These are phyloP conservation scores for Acestrorhynchus altus DNA, from an alignment of 2,797 vertebrate genomes.

Conservation along the genomic window DNA sequence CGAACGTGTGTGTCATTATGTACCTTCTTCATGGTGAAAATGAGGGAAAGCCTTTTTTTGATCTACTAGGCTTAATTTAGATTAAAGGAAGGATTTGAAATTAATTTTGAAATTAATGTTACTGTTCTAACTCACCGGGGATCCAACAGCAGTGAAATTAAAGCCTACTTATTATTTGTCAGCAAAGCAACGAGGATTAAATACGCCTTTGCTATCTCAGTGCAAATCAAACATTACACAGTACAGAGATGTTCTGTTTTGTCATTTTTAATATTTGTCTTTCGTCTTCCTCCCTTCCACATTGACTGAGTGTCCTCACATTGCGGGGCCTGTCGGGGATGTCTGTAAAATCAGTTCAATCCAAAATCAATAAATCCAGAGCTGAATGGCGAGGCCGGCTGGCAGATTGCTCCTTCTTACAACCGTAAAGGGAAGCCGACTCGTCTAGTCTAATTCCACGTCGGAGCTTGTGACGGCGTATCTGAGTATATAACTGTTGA, in stretches of 20 bases:
- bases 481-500: conserved; percentile 1
- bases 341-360: conserved; percentile 31
- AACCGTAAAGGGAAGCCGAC: not conserved
- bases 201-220: too few species aligned
- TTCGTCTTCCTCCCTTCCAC: conserved; percentile 14
- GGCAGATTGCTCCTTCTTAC: conserved; percentile 42
- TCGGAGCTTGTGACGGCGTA: conserved; percentile 9
- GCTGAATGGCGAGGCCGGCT: conserved; percentile 40
- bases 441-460: conserved; percentile 13
- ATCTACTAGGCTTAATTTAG: too few species aligned
- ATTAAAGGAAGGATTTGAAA: too few species aligned
- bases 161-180: too few species aligned
- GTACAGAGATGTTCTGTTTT: not conserved
- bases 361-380: conserved; percentile 54
- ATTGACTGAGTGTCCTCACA: conserved; percentile 30
- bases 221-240: not conserved
- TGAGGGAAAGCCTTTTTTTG: too few species aligned
- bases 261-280: conserved; percentile 37
- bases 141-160: too few species aligned
- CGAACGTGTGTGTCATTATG: too few species aligned
- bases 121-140: too few species aligned
- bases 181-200: too few species aligned
- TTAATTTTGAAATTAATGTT: too few species aligned
- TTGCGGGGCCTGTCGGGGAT: conserved; percentile 26
- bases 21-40: too few species aligned